Conservation (phyloP, 1,140 invertebrate species). For the Sogatella furcifera region DNA sequence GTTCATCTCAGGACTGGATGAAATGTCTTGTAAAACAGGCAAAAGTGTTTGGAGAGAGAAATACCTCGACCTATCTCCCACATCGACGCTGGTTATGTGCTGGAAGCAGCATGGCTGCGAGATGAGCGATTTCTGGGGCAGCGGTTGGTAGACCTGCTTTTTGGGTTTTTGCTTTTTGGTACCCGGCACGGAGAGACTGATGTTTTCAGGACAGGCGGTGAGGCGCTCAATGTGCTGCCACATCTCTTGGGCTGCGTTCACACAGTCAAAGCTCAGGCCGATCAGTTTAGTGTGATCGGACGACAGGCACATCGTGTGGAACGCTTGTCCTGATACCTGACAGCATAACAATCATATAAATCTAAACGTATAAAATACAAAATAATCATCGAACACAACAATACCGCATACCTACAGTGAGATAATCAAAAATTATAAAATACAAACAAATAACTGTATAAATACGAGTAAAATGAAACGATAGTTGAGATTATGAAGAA, state of each 20-base stretch:
- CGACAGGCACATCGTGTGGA: conserved; percentile 75
- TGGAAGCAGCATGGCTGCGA: conserved; percentile 80
- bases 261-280: conserved; percentile 54
- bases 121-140: conserved; percentile 71
- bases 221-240: conserved; percentile 54
- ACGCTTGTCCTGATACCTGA: conserved; percentile 49
- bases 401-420: no score
- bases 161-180: conserved; percentile 44
- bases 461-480: no score
- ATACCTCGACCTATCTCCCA: conserved; percentile 50
- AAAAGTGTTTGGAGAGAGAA: conserved; percentile 53
- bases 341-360: conserved; percentile 35
- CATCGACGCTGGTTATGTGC: conserved; percentile 70
- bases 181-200: conserved; percentile 57
- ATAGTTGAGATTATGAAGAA: no score
- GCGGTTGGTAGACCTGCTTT: conserved; percentile 35
- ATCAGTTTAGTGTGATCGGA: conserved; percentile 48
- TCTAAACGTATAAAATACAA: no score
- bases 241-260: conserved; percentile 59
- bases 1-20: conserved; percentile 18
- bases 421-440: no score
- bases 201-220: conserved; percentile 68
- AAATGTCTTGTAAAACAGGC: conserved; percentile 30
- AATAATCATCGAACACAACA: no score
- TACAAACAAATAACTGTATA: no score